Base-by-base conservation (phyloP, 2,113 vertebrate species). In the Nerophis ophidion region DNA sequence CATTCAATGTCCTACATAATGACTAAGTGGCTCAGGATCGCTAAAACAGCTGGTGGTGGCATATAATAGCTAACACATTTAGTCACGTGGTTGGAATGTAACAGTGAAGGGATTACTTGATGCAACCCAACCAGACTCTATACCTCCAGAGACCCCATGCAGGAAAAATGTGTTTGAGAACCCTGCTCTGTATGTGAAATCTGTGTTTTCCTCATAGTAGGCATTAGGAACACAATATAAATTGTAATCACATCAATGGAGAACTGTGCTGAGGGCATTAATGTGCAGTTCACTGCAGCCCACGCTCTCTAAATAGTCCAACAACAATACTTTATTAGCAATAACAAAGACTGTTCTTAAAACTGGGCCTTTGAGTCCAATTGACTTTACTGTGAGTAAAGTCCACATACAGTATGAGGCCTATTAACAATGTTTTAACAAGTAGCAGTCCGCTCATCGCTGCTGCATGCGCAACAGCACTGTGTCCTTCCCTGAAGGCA, bases 311-410 rank as follows among this genome's bases (percentile, higher is more conserved):
- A 69, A 65, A 71, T 8, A 53, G 19, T 55, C 57, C 50, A 15
- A 26, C 26, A 52, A 34, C 52, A 55, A 55, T 38, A 55, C 13
- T 55, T 55, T 10, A 55, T 40, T 7, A 17, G 54, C 36, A 61
- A 64, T 55, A 66, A 51, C 11, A 15, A 65, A 35, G 66, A 68
- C 57, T 61, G 66, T 62, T 65, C 63, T 71, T 13, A 55, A 47
- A 56, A 40, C 40, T 53, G 59, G 72, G 48, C 67, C 54, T 71
- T 80, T 68, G 73, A 71, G 63, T 60, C 44, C 70, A 62, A 62
- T 74, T 72, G 48, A 72, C 66, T 58, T 42, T 19, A 69, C 65
- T 64, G 60, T 79, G 71, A 80, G 65, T 72, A 74, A 70, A 19
- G 51, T 60, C 57, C 48, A 59, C 55, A 57, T 51, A 59, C 55